phyloP scores from a whole-genome alignment of 1,140 invertebrate species.

The Lepidurus packardi region DNA sequence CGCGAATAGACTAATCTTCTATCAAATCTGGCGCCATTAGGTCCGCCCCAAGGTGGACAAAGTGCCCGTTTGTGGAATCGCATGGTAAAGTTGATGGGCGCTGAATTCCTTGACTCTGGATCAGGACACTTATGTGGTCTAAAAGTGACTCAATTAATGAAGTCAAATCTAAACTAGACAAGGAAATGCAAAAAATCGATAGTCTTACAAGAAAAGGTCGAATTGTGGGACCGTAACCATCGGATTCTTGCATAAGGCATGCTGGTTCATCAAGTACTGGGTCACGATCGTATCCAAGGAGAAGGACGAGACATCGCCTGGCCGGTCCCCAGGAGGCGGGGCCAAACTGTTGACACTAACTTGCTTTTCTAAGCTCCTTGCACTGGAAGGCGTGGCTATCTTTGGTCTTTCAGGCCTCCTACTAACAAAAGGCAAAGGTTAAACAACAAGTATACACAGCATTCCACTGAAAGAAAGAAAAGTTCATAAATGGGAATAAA shows the following conservation, averaged over 20 bases:
- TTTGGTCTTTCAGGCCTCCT: conserved; percentile 36
- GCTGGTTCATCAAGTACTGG: conserved; percentile 92
- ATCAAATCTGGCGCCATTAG: conserved; percentile 58
- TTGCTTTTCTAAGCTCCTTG: neutral
- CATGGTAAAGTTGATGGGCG: conserved; percentile 65
- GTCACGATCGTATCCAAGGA: conserved; percentile 86
- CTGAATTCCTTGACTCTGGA: conserved; percentile 62
- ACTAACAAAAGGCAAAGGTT: neutral
- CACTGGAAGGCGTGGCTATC: neutral
- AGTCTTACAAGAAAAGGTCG: conserved; percentile 58
- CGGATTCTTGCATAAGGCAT: conserved; percentile 85
- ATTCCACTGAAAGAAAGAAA: neutral
- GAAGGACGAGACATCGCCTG: neutral
- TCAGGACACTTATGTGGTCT: conserved; percentile 91
- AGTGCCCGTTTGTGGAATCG: conserved; percentile 43
- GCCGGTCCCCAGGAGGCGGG: conserved; percentile 26
- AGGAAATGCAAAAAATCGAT: no score
- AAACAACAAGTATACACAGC: no score
- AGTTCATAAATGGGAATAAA: neutral
- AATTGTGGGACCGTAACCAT: conserved; percentile 87
- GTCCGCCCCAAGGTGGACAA: conserved; percentile 46
- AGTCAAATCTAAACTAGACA: no score
- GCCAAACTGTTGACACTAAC: neutral
- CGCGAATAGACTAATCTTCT: conserved; percentile 77
- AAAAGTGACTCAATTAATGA: conserved; percentile 31